Conservation (phyloP, 2,113 vertebrate genomes). For the Mungos mungo region DNA sequence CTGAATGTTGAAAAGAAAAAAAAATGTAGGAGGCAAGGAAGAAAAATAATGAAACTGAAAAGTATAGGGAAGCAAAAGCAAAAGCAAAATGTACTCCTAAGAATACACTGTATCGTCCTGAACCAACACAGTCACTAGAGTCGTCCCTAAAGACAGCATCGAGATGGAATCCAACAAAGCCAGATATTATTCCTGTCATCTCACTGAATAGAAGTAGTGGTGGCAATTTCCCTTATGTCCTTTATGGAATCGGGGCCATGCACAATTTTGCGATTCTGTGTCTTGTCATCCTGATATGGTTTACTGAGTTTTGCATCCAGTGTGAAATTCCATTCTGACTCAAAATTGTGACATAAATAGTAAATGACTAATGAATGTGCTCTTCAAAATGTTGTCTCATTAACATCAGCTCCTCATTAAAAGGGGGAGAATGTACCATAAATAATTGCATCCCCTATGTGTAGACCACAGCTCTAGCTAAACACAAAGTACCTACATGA, state of each 20-base stretch:
- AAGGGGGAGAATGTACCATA: slow-evolving; percentile 64
- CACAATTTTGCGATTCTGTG: neutral
- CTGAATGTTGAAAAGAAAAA: neutral
- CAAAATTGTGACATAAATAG: slow-evolving; percentile 67
- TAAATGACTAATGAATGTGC: slow-evolving; percentile 67
- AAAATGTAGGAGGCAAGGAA: neutral
- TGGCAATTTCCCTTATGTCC: neutral
- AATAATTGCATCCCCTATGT: slow-evolving; percentile 58
- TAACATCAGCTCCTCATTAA: slow-evolving; percentile 69
- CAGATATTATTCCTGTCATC: neutral
- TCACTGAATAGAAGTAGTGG: neutral
- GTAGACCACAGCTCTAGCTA: slow-evolving; percentile 53
- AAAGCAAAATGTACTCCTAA: neutral
- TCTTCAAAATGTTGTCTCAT: slow-evolving; percentile 69
- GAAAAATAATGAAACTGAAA: neutral
- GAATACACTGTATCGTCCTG: neutral
- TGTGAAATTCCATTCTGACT: slow-evolving; percentile 43
- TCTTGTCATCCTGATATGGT: neutral
- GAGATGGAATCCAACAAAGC: neutral
- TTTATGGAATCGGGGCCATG: neutral
- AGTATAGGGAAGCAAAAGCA: neutral
- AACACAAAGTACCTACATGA: neutral
- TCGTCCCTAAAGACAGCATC: neutral
- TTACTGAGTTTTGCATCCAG: neutral
- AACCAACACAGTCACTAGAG: neutral